Conservation (phyloP, 2,888 invertebrate species). For the Scelioninae gen. 1 region DNA sequence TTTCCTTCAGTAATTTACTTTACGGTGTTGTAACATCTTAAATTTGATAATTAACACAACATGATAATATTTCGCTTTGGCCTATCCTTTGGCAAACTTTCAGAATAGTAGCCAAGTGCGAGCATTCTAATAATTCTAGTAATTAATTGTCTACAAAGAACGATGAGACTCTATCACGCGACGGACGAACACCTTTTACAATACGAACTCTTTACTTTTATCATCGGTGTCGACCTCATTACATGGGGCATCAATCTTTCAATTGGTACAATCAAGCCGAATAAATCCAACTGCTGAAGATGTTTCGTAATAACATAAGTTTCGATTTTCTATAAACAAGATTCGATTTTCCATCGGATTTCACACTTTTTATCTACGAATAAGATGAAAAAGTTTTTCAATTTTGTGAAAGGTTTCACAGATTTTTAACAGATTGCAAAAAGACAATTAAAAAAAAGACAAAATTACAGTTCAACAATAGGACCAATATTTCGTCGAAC, state of each 20-base stretch:
- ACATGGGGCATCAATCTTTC: slow-evolving; percentile 47
- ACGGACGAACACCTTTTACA: slow-evolving; percentile 71
- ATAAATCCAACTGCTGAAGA: slow-evolving; percentile 27
- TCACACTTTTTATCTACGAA: not conserved
- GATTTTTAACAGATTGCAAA: not conserved
- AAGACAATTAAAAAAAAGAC: not conserved
- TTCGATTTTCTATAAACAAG: slow-evolving; percentile 19
- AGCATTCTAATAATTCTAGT: slow-evolving; percentile 81
- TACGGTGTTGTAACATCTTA: slow-evolving; percentile 8
- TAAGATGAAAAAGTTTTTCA: slow-evolving; percentile 3
- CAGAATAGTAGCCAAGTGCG: slow-evolving; percentile 74
- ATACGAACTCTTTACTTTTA: slow-evolving; percentile 65
- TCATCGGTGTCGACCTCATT: slow-evolving; percentile 64
- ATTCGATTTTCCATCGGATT: not conserved
- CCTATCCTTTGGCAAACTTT: slow-evolving; percentile 28
- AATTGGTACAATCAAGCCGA: slow-evolving; percentile 40
- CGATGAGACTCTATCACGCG: slow-evolving; percentile 82
- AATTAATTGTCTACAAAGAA: slow-evolving; percentile 81
- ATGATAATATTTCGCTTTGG: slow-evolving; percentile 44
- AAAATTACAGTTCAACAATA: slow-evolving; percentile 7
- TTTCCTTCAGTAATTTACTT: slow-evolving; percentile 2
- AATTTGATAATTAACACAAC: slow-evolving; percentile 50
- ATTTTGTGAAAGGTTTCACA: not conserved
- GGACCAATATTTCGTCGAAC: slow-evolving; percentile 1
- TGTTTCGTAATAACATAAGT: slow-evolving; percentile 19